Percentiles rank a stretch among this genome's conserved stretches.
phyloP scores from a whole-genome alignment of 1,140 invertebrate genomes.

The Drosophila kurseongensis region DNA sequence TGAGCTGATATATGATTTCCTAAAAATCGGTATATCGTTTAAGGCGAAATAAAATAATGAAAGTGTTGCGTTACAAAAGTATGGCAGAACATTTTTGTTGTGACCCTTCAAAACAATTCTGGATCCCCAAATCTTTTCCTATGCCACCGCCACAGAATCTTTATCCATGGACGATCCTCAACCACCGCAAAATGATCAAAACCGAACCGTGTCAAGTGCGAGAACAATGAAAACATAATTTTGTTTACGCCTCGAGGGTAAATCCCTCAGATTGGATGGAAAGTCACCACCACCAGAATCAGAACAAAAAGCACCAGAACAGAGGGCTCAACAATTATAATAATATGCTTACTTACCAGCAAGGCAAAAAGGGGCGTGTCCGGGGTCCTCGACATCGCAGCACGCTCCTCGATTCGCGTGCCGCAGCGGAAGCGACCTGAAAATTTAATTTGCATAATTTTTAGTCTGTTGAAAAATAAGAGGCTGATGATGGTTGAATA shows the following conservation, averaged over 20 bases:
- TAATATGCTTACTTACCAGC: constrained; percentile 48
- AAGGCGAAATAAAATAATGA: too few relatives aligned
- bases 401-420: constrained; percentile 35
- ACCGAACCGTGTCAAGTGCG: constrained; percentile 21
- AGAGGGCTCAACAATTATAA: constrained; percentile 52
- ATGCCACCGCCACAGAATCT: too few relatives aligned
- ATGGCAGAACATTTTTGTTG: too few relatives aligned
- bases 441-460: constrained; percentile 70
- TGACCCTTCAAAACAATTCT: too few relatives aligned
- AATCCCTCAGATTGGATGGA: constrained; percentile 9
- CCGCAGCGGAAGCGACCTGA: constrained; percentile 44
- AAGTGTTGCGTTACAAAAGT: too few relatives aligned
- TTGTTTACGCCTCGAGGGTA: constrained; percentile 26
- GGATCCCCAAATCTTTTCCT: too few relatives aligned
- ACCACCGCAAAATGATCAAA: constrained; percentile 14
- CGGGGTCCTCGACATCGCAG: constrained; percentile 5
- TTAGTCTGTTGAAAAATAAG: constrained; percentile 10
- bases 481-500: background rate
- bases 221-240: constrained; percentile 58
- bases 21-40: too few relatives aligned
- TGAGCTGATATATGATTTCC: too few relatives aligned
- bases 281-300: constrained; percentile 25
- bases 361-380: constrained; percentile 35
- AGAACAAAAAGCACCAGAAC: background rate
- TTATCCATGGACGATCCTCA: background rate